Conservation (phyloP, 2,113 vertebrate genomes). For the Phalacrocorax pelagicus region DNA sequence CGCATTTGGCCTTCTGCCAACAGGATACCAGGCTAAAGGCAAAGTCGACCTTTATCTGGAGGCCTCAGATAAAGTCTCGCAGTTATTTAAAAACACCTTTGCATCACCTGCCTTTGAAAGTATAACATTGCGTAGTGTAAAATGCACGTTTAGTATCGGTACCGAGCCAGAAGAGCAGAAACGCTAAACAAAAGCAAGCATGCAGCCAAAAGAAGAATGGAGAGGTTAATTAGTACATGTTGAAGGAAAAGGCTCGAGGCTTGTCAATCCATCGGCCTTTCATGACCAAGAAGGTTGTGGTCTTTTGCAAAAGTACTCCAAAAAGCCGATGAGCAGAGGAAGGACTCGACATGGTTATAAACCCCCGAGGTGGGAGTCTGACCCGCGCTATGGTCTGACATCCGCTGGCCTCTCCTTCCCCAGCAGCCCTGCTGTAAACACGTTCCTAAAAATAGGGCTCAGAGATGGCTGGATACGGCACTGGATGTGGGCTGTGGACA, state of each 20-base stretch:
- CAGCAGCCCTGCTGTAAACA: not conserved
- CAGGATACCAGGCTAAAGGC: constrained; percentile 38
- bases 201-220: not conserved
- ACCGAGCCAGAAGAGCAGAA: not conserved
- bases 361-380: not conserved
- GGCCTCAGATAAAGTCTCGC: not conserved
- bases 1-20: constrained; percentile 10
- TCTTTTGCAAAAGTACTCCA: not conserved
- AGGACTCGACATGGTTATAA: not conserved
- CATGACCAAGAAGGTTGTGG: not conserved
- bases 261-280: not conserved
- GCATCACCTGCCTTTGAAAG: not conserved
- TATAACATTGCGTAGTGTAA: rapidly evolving
- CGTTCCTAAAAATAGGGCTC: not conserved
- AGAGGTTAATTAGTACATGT: not conserved
- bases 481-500: not conserved
- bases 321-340: not conserved
- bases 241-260: not conserved
- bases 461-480: rapidly evolving
- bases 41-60: not conserved
- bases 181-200: not conserved
- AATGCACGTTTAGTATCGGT: rapidly evolving
- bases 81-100: not conserved
- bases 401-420: not conserved
- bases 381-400: not conserved